These are phyloP conservation scores for Liasis olivaceus DNA, from an alignment of 2,797 vertebrate genomes.

Conservation along the genomic window DNA sequence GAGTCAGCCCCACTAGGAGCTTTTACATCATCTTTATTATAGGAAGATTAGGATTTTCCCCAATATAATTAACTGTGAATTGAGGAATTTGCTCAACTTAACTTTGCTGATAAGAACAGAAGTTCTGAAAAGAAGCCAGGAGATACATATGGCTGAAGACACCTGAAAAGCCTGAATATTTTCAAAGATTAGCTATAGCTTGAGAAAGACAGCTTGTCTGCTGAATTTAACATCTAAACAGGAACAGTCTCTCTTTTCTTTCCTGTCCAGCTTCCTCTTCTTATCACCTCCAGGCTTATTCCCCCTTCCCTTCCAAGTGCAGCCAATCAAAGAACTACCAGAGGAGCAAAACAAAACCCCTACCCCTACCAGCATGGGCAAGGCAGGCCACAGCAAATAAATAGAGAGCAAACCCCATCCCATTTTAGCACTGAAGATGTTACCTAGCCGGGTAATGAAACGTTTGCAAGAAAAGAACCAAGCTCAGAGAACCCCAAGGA, in stretches of 20 bases:
- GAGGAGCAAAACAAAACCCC: too few relatives aligned
- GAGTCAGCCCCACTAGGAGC: background rate
- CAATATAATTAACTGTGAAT: background rate
- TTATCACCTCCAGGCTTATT: background rate
- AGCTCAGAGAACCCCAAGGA: too few relatives aligned
- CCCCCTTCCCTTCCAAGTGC: background rate
- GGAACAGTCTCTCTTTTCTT: background rate
- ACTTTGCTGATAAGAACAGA: background rate
- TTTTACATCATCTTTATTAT: background rate
- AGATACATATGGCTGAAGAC: background rate
- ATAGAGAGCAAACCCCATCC: too few relatives aligned
- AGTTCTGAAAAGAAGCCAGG: background rate
- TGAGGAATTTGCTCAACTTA: background rate
- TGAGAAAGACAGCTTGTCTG: background rate
- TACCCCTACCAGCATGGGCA: too few relatives aligned
- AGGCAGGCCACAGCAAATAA: too few relatives aligned
- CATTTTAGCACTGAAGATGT: too few relatives aligned
- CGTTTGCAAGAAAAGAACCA: too few relatives aligned
- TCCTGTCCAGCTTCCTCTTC: background rate
- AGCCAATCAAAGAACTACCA: background rate
- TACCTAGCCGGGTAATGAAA: too few relatives aligned
- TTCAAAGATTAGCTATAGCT: background rate
- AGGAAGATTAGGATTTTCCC: background rate
- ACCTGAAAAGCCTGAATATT: background rate
- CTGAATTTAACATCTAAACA: background rate